Percentiles rank a stretch among this genome's conserved stretches.
phyloP scores from a whole-genome alignment of 1,140 invertebrate genomes.

The Heliothis virescens region DNA sequence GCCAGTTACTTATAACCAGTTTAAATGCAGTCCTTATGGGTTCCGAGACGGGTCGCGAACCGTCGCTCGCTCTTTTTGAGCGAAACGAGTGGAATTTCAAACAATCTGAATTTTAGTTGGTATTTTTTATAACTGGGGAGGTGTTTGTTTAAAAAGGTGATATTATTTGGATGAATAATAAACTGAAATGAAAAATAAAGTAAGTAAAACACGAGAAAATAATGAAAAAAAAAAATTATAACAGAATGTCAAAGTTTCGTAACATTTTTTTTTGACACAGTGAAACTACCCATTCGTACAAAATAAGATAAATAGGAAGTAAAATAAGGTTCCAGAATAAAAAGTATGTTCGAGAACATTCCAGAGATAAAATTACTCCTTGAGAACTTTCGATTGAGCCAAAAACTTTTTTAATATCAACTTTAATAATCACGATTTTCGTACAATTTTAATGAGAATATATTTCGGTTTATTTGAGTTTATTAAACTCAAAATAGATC shows the following conservation, averaged over 20 bases:
- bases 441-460: slow-evolving; percentile 39
- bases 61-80: not conserved
- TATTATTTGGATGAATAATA: not conserved
- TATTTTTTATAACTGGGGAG: not conserved
- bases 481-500: slow-evolving; percentile 9
- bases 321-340: slow-evolving; percentile 16
- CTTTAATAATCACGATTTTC: slow-evolving; percentile 45
- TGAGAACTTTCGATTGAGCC: slow-evolving; percentile 43
- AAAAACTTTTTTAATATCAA: slow-evolving; percentile 51
- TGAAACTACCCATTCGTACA: not conserved
- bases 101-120: slow-evolving; percentile 28
- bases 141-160: not conserved
- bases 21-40: slow-evolving; percentile 46
- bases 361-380: slow-evolving; percentile 45
- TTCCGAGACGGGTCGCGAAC: slow-evolving; percentile 18
- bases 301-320: slow-evolving; percentile 27
- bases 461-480: slow-evolving; percentile 14
- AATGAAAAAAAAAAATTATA: too few relatives aligned
- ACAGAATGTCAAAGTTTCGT: too few relatives aligned
- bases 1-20: slow-evolving; percentile 49
- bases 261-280: too few relatives aligned
- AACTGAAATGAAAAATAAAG: too few relatives aligned
- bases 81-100: slow-evolving; percentile 7
- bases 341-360: slow-evolving; percentile 40
- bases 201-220: too few relatives aligned